Base-by-base conservation (phyloP, 2,113 vertebrate species). In the human region DNA sequence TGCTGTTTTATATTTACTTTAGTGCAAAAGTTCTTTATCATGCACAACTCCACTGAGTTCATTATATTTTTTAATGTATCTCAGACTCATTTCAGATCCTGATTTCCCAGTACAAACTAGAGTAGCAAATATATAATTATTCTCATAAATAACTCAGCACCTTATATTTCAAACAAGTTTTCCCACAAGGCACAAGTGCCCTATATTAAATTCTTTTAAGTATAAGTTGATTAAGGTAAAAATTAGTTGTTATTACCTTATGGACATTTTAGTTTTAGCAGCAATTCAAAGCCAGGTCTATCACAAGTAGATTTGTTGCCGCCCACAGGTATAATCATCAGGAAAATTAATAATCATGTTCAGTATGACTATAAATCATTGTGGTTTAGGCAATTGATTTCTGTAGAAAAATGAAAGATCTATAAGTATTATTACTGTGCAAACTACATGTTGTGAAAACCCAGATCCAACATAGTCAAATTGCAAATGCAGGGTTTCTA, bases 281-380 rank as follows among this genome's bases (percentile, higher is more conserved):
- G 98, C 98, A 98, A 99, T 99, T 99, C 98, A 99, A 99, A 99
- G 98, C 98, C 98, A 98, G 98, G 98, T 98, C 98, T 99, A 99
- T 99, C 99, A 99, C 97, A 98, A 99, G 98, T 98, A 98, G 98
- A 99, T 98, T 98, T 99, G 99, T 99, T 99, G 98, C 99, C 97
- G 99, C 99, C 99, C 99, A 99, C 99, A 99, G 99, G 99, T 99
- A 99, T 99, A 99, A 99, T 99, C 99, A 99, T 99, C 98, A 99
- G 99, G 99, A 99, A 99, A 99, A 99, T 99, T 99, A 99, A 99
- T 99, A 99, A 99, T 99, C 98, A 99, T 99, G 99, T 99, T 99
- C 99, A 98, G 98, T 98, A 98, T 99, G 98, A 99, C 99, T 99
- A 99, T 99, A 99, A 99, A 99, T 99, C 99, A 99, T 99, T 99